phyloP scores from a whole-genome alignment of 1,140 invertebrate species.

The Elysia chlorotica region DNA sequence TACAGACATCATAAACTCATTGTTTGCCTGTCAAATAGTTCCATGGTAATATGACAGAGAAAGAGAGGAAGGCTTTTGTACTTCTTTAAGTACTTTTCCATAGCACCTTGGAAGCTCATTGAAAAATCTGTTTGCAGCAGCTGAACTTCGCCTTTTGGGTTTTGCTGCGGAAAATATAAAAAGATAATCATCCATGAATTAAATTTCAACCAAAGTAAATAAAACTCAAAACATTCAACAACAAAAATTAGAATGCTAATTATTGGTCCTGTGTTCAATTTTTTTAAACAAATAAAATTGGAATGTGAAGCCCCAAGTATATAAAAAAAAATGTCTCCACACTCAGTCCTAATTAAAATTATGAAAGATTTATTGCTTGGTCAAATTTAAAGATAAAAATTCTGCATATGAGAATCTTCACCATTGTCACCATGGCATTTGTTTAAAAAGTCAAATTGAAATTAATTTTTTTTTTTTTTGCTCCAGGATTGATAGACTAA shows the following conservation, averaged over 20 bases:
- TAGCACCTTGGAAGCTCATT: slow-evolving; percentile 71
- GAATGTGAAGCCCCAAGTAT: neutral
- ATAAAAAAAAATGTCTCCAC: no score
- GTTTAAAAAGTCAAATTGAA: no score
- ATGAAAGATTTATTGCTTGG: no score
- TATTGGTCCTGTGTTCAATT: neutral
- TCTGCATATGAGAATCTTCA: no score
- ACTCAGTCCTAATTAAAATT: no score
- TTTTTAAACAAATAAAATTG: neutral
- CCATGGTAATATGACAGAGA: slow-evolving; percentile 79
- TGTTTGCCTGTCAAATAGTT: slow-evolving; percentile 70
- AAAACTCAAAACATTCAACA: neutral
- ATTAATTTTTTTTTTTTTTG: no score
- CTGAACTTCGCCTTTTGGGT: slow-evolving; percentile 73
- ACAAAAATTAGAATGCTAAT: neutral
- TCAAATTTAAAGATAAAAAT: no score
- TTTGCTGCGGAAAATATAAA: slow-evolving; percentile 58
- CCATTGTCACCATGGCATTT: no score
- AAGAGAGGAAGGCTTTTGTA: slow-evolving; percentile 86
- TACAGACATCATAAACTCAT: no score
- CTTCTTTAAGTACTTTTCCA: slow-evolving; percentile 77
- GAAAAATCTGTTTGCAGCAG: slow-evolving; percentile 86
- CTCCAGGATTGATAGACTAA: no score
- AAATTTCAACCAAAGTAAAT: neutral
- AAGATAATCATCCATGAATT: no score